These are phyloP conservation scores for Hesperophylax magnus DNA, from an alignment of 1,140 invertebrate species.

Conservation along the genomic window DNA sequence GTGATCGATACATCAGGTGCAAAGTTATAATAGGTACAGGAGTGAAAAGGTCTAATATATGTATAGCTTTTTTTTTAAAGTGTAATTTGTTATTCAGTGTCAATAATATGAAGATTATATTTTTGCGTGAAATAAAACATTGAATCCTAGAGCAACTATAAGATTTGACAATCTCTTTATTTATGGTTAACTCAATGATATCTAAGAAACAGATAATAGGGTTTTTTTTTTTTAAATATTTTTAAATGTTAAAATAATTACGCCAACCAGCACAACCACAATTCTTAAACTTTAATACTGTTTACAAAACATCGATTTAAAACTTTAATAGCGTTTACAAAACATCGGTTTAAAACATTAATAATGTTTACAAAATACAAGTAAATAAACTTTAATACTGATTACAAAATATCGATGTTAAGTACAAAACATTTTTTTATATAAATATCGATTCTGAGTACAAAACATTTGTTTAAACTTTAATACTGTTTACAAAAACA, in stretches of 20 bases:
- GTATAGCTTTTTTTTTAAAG: neutral
- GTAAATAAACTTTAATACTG: too few species aligned
- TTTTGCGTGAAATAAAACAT: neutral
- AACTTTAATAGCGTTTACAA: neutral
- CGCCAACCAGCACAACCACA: neutral
- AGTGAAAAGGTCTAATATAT: too few species aligned
- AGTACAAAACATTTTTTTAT: too few species aligned
- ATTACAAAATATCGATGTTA: too few species aligned
- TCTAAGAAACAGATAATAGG: too few species aligned
- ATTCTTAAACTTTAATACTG: neutral
- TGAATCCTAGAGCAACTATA: neutral
- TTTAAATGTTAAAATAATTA: conserved; percentile 16
- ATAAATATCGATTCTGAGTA: too few species aligned
- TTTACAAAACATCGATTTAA: neutral
- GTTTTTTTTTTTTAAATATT: neutral
- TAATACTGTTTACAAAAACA: too few species aligned
- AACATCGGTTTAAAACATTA: neutral
- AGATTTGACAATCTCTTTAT: conserved; percentile 9
- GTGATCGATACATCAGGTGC: too few species aligned
- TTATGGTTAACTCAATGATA: neutral
- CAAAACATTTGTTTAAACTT: too few species aligned
- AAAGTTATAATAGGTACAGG: too few species aligned
- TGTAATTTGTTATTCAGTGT: neutral
- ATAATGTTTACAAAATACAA: too few species aligned
- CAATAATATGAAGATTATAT: too few species aligned